Evolutionary conservation across 2,113 vertebrate species (phyloP), one percentile per base, ranked within the genome.

Genomic region (Callipepla squamata): DNA sequence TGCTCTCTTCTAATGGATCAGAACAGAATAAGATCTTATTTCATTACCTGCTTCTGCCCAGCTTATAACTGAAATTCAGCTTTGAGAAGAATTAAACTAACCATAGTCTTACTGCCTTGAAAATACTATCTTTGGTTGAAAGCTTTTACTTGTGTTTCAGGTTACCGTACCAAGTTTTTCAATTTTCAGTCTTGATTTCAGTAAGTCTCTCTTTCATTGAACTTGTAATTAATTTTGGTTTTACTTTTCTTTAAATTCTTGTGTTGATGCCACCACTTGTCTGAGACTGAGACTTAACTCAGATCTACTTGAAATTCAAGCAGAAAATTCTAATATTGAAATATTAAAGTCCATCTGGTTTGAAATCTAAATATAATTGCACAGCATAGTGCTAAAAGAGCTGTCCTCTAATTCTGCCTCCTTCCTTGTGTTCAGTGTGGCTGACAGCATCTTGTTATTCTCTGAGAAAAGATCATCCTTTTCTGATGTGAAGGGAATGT

Each of bases 311-410:
- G 81, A 81, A 89, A 82, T 51, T 30, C 6, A 85, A 82, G 25
- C 26, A 72, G 61, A 81, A 79, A 81, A 72, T 36, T 67, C 26
- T 87, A 68, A 79, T 81, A 95, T 75, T 78, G 63, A 72, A 75
- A 30, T 85, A 63, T 85, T 85, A 80, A 38, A 32, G 28, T 53
- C 91, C 62, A 59, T 87, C 81, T 91, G 58, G 62, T 68, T 95
- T 89, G 48, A 55, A 87, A 87, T 91, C 70, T 55, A 79, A 91
- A 65, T 86, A 50, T 48, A 53, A 70, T 13, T 75, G 61, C n/a
- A 18, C 38, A 62, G 66, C 30, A 32, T 23, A 36, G 34, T 76
- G 75, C 79, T 72, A 63, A 70, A 85, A 75, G 67, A 67, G 18
- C 62, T 72, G 67, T 87, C 25, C 75, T 82, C 22, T 44, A 47